phyloP scores from a whole-genome alignment of 2,113 vertebrate genomes.

The Zingel zingel region DNA sequence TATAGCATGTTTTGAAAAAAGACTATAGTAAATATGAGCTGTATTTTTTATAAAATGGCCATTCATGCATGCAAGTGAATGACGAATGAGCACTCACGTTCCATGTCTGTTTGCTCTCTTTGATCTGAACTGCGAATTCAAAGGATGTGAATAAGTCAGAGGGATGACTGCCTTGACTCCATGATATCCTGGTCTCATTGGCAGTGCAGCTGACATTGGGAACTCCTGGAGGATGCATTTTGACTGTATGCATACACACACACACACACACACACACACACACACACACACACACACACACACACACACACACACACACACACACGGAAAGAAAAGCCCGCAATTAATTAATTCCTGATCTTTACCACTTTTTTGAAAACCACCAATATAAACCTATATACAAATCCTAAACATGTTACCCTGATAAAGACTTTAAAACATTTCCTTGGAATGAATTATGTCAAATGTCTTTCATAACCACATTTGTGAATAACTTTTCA shows the following conservation, averaged over 20 bases:
- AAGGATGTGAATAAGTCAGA: fast-evolving
- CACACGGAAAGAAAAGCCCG: neutral
- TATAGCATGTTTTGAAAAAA: too few species aligned
- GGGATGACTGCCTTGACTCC: conserved; percentile 54
- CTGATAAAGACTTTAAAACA: neutral
- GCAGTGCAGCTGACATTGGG: conserved; percentile 46
- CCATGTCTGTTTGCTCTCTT: conserved; percentile 44
- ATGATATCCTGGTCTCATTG: conserved; percentile 54
- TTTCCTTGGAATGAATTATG: neutral
- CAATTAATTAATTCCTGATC: neutral
- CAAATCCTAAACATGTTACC: neutral
- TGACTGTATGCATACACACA: conserved; percentile 65
- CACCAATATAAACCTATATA: too few species aligned
- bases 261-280: neutral
- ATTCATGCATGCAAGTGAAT: neutral
- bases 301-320: neutral
- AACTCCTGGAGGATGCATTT: conserved; percentile 71
- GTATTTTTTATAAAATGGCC: neutral
- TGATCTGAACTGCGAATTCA: conserved; percentile 72
- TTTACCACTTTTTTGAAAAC: too few species aligned
- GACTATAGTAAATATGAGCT: neutral
- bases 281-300: neutral
- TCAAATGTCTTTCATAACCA: neutral
- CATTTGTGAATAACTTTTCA: neutral
- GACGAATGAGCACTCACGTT: conserved; percentile 50